Conservation (phyloP, 2,888 invertebrate species). For the Drosophila bunnanda region DNA sequence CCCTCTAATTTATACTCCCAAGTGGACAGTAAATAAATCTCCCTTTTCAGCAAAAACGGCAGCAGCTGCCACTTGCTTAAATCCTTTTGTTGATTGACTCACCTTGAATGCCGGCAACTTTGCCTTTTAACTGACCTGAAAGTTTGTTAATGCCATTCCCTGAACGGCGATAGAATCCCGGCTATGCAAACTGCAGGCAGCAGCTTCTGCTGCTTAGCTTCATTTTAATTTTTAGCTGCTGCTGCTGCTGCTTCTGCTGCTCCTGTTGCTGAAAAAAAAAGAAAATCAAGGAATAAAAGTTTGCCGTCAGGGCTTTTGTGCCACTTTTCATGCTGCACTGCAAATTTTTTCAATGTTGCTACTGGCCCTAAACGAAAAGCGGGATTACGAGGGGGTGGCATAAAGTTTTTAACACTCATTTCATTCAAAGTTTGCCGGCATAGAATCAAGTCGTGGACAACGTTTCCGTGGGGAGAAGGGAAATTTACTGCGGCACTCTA, state of each 20-base stretch:
- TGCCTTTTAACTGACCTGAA: conserved; percentile 35
- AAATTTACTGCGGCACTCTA: conserved; percentile 10
- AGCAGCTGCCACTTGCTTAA: conserved; percentile 18
- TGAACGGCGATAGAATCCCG: conserved; percentile 33
- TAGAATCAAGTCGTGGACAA: conserved; percentile 25
- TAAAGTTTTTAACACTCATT: conserved; percentile 41
- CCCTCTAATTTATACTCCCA: background rate
- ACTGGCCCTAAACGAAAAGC: background rate
- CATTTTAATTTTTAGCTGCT: conserved; percentile 37
- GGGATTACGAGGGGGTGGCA: conserved; percentile 10
- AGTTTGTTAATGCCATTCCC: conserved; percentile 37
- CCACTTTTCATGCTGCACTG: conserved; percentile 37
- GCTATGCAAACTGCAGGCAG: conserved; percentile 31
- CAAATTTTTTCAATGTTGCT: conserved; percentile 40
- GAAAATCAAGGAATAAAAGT: conserved; percentile 10
- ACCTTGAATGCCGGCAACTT: conserved; percentile 37
- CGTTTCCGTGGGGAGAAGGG: background rate
- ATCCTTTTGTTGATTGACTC: conserved; percentile 41
- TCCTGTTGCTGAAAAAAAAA: background rate
- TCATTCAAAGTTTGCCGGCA: conserved; percentile 42
- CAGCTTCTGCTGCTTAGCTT: conserved; percentile 40
- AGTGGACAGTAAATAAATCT: conserved; percentile 26
- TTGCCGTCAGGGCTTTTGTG: conserved; percentile 37
- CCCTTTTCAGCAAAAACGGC: background rate
- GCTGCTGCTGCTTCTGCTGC: background rate